Evolutionary conservation across 1,140 invertebrate species (phyloP).

Genomic region (Aphidius ervi): DNA sequence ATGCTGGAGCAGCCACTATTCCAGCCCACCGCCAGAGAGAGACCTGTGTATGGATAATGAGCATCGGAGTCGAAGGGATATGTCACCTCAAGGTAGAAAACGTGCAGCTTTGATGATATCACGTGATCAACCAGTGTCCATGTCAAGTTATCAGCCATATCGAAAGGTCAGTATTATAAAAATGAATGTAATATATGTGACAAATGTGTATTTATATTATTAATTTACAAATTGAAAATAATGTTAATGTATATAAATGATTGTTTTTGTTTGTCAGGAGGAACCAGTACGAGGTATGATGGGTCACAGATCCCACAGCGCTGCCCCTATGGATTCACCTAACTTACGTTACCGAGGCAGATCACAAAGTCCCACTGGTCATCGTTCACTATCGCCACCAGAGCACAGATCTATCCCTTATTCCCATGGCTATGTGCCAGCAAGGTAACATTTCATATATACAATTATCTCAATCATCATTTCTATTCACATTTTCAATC

Average conservation of each 20-base stretch:
- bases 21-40: constrained; percentile 61
- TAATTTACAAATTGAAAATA: neutral
- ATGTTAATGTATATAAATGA: constrained; percentile 5
- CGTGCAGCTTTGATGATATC: constrained; percentile 62
- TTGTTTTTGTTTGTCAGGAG: constrained; percentile 39
- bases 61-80: constrained; percentile 65
- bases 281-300: constrained; percentile 54
- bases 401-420: constrained; percentile 62
- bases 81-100: constrained; percentile 72
- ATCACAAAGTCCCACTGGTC: constrained; percentile 60
- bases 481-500: constrained; percentile 12
- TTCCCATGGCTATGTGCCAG: constrained; percentile 43
- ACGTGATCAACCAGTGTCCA: constrained; percentile 48
- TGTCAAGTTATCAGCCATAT: constrained; percentile 49
- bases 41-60: constrained; percentile 54
- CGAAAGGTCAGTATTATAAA: constrained; percentile 42
- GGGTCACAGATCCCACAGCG: constrained; percentile 63
- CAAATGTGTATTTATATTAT: neutral
- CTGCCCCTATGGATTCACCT: constrained; percentile 69
- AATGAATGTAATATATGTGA: neutral
- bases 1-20: constrained; percentile 51
- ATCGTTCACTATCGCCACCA: constrained; percentile 72
- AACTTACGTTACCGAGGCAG: constrained; percentile 59
- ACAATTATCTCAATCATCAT: neutral
- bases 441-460: constrained; percentile 34